phyloP scores from a whole-genome alignment of 2,113 vertebrate genomes.

The Noturus placidus region DNA sequence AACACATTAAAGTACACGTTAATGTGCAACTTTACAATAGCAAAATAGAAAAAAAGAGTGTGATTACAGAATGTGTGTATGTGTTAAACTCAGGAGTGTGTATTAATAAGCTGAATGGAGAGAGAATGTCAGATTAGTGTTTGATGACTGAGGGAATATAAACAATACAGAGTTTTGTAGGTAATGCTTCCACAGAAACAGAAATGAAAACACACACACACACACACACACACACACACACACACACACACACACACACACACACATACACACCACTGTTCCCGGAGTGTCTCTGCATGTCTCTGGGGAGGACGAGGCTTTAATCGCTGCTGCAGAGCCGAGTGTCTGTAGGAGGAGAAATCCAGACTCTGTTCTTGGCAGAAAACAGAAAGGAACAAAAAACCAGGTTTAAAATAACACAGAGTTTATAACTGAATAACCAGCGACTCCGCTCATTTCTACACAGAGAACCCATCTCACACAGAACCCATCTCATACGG shows the following conservation, averaged over 20 bases:
- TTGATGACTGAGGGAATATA: neutral
- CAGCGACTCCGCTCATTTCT: neutral
- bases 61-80: neutral
- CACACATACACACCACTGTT: slow-evolving; percentile 1
- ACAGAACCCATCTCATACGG: too few relatives aligned
- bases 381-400: neutral
- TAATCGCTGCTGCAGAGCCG: slow-evolving; percentile 1
- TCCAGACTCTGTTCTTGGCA: neutral
- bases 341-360: slow-evolving; percentile 19
- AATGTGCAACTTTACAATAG: neutral
- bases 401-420: slow-evolving; percentile 10
- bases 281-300: neutral
- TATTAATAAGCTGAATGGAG: neutral
- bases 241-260: slow-evolving; percentile 21
- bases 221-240: slow-evolving; percentile 23
- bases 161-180: neutral
- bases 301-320: slow-evolving; percentile 7
- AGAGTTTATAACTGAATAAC: neutral
- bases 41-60: neutral
- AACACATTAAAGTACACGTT: neutral
- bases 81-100: neutral
- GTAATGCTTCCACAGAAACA: neutral
- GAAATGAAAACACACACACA: neutral
- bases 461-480: neutral
- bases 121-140: slow-evolving; percentile 11